A percentile compares a stretch with the other conserved stretches of the same genome.
These are phyloP conservation scores for Acromyrmex echinatior DNA, from an alignment of 1,140 invertebrate genomes.

Conservation along the genomic window DNA sequence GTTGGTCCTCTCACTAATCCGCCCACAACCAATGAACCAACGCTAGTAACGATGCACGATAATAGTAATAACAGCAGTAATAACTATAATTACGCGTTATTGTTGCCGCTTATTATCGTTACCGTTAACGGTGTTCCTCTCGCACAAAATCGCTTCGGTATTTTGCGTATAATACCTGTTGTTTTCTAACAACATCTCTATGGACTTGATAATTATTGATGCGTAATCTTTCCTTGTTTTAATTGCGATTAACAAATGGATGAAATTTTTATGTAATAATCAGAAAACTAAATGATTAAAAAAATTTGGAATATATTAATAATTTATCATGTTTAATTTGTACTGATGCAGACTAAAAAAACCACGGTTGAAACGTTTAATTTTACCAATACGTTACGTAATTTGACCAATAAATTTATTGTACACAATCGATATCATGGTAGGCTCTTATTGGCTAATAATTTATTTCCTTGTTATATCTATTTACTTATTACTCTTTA, in stretches of 20 bases:
- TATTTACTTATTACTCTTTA: no score
- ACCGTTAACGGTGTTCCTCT: conserved; percentile 48
- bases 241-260: background rate
- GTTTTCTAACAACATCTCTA: conserved; percentile 1
- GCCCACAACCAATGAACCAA: conserved; percentile 53
- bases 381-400: no score
- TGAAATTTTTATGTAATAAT: background rate
- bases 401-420: no score
- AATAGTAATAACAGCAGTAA: conserved; percentile 61
- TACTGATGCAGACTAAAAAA: no score
- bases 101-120: conserved; percentile 61
- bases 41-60: conserved; percentile 54
- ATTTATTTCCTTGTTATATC: no score
- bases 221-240: background rate
- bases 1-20: conserved; percentile 37
- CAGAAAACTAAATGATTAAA: background rate
- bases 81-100: conserved; percentile 60
- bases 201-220: background rate
- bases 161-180: conserved; percentile 20
- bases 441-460: no score
- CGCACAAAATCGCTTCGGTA: conserved; percentile 3
- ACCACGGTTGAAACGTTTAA: no score
- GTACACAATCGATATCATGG: no score
- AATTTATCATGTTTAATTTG: background rate
- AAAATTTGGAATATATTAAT: background rate